Percentiles rank a stretch among this genome's conserved stretches.
Evolutionary conservation across 2,888 invertebrate genomes (phyloP).

Genomic region (Coleophora flavipennella): DNA sequence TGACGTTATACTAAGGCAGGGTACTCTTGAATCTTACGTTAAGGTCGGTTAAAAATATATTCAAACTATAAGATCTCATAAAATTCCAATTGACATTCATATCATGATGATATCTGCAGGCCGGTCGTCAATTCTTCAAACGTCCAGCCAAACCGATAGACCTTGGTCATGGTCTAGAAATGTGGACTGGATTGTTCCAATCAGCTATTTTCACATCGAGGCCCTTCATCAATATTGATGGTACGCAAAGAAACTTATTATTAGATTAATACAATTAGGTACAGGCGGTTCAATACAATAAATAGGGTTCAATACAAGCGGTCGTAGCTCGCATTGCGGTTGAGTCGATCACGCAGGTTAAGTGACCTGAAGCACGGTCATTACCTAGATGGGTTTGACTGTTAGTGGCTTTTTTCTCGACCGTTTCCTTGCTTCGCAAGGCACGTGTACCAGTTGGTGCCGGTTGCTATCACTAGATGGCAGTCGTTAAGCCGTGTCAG

Average conservation of each 20-base stretch:
- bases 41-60: constrained; percentile 27
- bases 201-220: constrained; percentile 91
- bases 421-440: no score
- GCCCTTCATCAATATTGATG: constrained; percentile 93
- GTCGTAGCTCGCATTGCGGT: no score
- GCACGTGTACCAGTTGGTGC: no score
- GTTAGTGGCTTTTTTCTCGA: no score
- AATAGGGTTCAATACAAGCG: no score
- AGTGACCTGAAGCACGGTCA: no score
- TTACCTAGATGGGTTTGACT: no score
- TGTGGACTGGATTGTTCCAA: constrained; percentile 96
- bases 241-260: constrained; percentile 41
- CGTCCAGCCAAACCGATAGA: constrained; percentile 58
- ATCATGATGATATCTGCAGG: constrained; percentile 39
- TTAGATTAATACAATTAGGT: no score
- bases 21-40: constrained; percentile 76
- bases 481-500: no score
- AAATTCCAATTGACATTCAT: background rate
- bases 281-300: no score
- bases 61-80: background rate
- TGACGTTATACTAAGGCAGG: constrained; percentile 87
- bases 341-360: no score
- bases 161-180: constrained; percentile 86
- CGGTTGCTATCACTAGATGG: no score
- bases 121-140: constrained; percentile 87